These are phyloP conservation scores for Cebus imitator DNA, from an alignment of 2,113 vertebrate species.

Conservation along the genomic window DNA sequence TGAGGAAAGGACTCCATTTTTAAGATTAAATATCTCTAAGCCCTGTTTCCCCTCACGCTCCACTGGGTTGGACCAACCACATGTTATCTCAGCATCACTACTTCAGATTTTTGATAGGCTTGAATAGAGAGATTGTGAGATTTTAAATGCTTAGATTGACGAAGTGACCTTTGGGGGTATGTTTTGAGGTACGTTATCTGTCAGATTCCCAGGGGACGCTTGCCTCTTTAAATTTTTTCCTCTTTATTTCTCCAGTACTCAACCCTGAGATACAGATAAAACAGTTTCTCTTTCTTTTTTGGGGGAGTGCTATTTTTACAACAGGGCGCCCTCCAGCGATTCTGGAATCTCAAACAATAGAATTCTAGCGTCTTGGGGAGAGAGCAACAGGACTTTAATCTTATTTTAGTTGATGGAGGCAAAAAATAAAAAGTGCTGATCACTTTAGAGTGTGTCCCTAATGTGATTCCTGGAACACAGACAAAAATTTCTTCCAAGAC, in stretches of 20 bases:
- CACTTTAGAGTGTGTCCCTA: not conserved
- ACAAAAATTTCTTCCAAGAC: not conserved
- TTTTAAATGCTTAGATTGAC: not conserved
- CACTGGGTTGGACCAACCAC: not conserved
- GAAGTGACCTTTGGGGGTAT: not conserved
- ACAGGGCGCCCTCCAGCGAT: not conserved
- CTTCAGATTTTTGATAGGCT: not conserved
- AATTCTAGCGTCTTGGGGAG: not conserved
- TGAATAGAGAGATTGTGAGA: not conserved
- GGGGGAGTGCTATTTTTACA: not conserved
- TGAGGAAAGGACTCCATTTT: not conserved
- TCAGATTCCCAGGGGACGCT: not conserved
- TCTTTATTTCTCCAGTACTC: not conserved
- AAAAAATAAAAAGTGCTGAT: not conserved
- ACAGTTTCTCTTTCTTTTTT: not conserved
- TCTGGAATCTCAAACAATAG: not conserved
- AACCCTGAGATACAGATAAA: not conserved
- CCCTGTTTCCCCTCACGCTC: not conserved
- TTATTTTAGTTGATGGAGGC: not conserved
- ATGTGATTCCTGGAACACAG: not conserved
- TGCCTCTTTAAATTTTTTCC: not conserved
- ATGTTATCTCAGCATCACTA: not conserved
- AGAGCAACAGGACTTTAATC: not conserved
- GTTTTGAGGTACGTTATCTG: not conserved
- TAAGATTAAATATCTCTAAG: not conserved